Base-by-base conservation (phyloP, 2,113 vertebrate genomes). In the Calidris pugnax region DNA sequence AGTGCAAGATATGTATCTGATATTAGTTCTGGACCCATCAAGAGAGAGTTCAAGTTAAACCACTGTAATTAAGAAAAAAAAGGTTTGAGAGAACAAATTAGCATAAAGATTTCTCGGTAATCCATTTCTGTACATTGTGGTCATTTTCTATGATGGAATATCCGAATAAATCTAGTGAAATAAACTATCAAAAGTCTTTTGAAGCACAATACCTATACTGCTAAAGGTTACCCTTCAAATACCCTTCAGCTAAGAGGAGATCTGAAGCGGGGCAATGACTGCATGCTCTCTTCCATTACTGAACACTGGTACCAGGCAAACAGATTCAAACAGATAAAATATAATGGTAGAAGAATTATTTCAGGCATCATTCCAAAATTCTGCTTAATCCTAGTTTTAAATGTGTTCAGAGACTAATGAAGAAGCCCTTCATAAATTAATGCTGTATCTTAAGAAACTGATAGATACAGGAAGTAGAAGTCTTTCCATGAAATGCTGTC, bases 1-100 rank as follows among this genome's bases (percentile, higher is more conserved):
- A 99, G 99, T 94, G 99, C 99, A 98, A 99, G 98, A 96, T 99
- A 99, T 83, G 99, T 99, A 98, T 99, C 99, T 93, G 99, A 99
- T 98, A 99, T 99, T 97, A 99, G 97, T 97, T 99, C 99, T 97
- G 99, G 99, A 98, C 99, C 99, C 97, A 99, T 99, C 99, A 99
- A 98, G 91, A 99, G 98, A 86, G 99, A 99, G 98, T 99, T 99
- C 98, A 99, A 98, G 97, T 99, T 99, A 98, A 99, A 99, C 99
- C 99, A 99, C 99, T 99, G 98, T 77, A 97, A 97, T 97, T 95
- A 96, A 87, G 89, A 93, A 93, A 95, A 97, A 94, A 86, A 66
- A 82, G 67, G 84, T 60, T 96, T 93, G 88, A 97, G 95, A 97
- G 37, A 95, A 91, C 84, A 94, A 95, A 91, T 97, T 95, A 97